These are phyloP conservation scores for Julus scanicus DNA, from an alignment of 2,888 invertebrate species.

Conservation along the genomic window DNA sequence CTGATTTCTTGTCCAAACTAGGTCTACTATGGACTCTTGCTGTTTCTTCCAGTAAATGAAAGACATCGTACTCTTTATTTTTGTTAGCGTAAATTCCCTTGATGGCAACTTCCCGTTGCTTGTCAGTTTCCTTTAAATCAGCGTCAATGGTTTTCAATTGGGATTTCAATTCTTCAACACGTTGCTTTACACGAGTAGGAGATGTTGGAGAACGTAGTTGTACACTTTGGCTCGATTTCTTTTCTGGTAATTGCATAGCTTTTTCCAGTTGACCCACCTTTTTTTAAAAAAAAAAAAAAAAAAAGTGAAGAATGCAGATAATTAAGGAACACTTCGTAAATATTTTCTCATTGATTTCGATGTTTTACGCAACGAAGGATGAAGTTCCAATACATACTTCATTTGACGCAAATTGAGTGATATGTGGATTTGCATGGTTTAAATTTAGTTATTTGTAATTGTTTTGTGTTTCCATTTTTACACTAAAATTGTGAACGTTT, in stretches of 20 bases:
- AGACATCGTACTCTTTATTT: slow-evolving; percentile 38
- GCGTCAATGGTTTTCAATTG: slow-evolving; percentile 24
- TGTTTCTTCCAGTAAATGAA: slow-evolving; percentile 12
- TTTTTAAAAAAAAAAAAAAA: background rate
- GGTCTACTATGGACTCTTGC: background rate
- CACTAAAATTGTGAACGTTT: no score
- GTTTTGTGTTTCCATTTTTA: no score
- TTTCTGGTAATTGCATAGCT: background rate
- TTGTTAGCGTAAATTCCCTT: slow-evolving; percentile 34
- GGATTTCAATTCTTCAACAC: slow-evolving; percentile 31
- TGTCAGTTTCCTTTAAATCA: slow-evolving; percentile 36
- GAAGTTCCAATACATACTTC: no score
- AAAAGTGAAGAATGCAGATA: no score
- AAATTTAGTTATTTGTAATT: no score
- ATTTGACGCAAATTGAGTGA: no score
- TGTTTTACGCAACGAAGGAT: no score
- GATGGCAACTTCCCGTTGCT: background rate
- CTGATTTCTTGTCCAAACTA: background rate
- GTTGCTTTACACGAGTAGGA: slow-evolving; percentile 5
- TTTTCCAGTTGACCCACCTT: background rate
- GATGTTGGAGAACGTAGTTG: background rate
- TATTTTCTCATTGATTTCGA: no score
- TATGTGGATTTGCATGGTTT: no score
- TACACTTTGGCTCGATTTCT: background rate
- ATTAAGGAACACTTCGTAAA: no score